Percentiles rank a stretch among this genome's conserved stretches.
Evolutionary conservation across 2,888 invertebrate species (phyloP).

Genomic region (Trissoscelio sp.): DNA sequence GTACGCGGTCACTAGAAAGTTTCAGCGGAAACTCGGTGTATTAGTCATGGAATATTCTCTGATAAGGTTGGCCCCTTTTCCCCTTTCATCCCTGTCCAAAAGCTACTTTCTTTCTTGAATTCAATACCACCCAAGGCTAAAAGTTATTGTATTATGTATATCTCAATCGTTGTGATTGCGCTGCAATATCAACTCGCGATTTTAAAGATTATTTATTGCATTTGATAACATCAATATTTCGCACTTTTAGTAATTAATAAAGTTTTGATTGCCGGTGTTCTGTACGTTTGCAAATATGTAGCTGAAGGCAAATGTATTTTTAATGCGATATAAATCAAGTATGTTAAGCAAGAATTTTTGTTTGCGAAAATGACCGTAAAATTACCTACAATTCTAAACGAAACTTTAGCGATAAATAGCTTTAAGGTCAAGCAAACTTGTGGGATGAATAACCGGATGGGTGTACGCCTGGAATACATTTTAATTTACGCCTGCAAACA

Average conservation of each 20-base stretch:
- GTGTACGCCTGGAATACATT: neutral
- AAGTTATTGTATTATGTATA: conserved; percentile 61
- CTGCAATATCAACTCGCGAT: conserved; percentile 30
- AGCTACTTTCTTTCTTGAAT: conserved; percentile 48
- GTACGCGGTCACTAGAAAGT: conserved; percentile 59
- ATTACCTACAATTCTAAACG: too few relatives aligned
- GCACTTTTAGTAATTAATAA: conserved; percentile 49
- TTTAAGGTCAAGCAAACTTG: too few relatives aligned
- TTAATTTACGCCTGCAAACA: neutral
- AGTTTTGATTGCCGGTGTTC: conserved; percentile 31
- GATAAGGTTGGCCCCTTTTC: conserved; percentile 30
- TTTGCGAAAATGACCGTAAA: neutral
- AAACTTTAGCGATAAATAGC: too few relatives aligned
- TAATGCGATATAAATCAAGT: neutral
- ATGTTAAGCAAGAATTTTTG: neutral
- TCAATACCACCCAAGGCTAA: conserved; percentile 50
- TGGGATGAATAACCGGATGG: neutral
- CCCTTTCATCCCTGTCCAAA: conserved; percentile 4
- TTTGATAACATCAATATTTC: conserved; percentile 34
- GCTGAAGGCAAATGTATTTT: conserved; percentile 6
- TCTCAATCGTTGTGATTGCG: conserved; percentile 15
- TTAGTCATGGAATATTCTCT: conserved; percentile 51
- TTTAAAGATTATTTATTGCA: conserved; percentile 52
- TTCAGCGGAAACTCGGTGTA: conserved; percentile 44
- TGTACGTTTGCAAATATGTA: conserved; percentile 1